A percentile compares a stretch with the other conserved stretches of the same genome.
These are phyloP conservation scores for Aphidoletes aphidimyza DNA, from an alignment of 2,888 invertebrate species.

Conservation along the genomic window DNA sequence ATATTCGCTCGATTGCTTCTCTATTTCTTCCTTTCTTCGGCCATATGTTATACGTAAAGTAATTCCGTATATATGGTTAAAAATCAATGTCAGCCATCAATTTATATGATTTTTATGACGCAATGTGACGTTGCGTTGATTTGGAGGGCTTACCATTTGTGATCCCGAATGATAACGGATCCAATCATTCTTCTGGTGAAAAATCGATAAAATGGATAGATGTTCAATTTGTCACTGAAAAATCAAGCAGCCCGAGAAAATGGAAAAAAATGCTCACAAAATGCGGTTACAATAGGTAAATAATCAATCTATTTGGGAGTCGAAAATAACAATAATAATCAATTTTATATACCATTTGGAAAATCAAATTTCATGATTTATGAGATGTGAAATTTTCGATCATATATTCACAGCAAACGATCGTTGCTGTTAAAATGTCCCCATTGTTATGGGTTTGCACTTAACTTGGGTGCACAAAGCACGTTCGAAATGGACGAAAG, in stretches of 20 bases:
- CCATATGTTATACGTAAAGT: neutral
- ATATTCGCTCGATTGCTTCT: no score
- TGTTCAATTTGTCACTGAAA: neutral
- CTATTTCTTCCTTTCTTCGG: no score
- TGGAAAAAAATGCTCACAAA: no score
- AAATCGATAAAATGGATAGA: conserved; percentile 17
- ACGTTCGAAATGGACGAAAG: neutral
- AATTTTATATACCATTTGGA: neutral
- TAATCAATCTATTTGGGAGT: neutral
- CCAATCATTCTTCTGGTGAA: neutral
- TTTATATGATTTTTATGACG: conserved; percentile 42
- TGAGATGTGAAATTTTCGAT: neutral
- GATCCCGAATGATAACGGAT: neutral
- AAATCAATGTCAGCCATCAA: conserved; percentile 21
- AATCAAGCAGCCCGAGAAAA: neutral
- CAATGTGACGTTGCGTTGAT: neutral
- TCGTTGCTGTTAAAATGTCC: no score
- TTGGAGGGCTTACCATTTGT: neutral
- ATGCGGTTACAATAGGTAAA: neutral
- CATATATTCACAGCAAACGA: no score
- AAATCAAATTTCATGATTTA: neutral
- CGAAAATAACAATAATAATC: conserved; percentile 1
- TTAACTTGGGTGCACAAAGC: no score
- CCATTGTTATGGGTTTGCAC: no score
- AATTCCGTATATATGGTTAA: neutral